These are phyloP conservation scores for Aplysia californica DNA, from an alignment of 1,140 invertebrate species.

Conservation along the genomic window DNA sequence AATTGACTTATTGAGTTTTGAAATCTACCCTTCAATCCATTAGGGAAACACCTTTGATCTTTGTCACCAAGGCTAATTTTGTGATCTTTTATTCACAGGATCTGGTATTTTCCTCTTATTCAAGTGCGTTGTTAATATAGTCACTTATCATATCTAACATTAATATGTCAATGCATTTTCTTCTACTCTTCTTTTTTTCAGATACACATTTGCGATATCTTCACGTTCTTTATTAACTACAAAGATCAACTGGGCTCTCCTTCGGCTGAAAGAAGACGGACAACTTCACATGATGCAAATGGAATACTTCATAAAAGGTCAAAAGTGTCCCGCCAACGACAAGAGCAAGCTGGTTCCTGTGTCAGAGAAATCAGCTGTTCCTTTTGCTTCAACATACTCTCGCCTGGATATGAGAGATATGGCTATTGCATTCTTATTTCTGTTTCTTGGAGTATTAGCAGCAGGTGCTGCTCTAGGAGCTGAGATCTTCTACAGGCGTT, in stretches of 20 bases:
- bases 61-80: too few species aligned
- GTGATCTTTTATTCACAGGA: too few species aligned
- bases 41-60: too few species aligned
- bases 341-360: slow-evolving; percentile 17
- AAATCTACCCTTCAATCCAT: too few species aligned
- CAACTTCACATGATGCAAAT: not conserved
- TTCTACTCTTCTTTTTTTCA: not conserved
- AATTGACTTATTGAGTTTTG: too few species aligned
- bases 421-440: slow-evolving; percentile 25
- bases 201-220: slow-evolving; percentile 6
- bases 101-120: too few species aligned
- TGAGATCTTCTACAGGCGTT: slow-evolving; percentile 18
- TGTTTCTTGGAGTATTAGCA: slow-evolving; percentile 19
- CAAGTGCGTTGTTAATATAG: too few species aligned
- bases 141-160: too few species aligned
- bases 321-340: slow-evolving; percentile 5
- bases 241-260: slow-evolving; percentile 1
- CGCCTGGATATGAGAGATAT: slow-evolving; percentile 28
- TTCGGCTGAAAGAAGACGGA: not conserved
- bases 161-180: too few species aligned
- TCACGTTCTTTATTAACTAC: not conserved
- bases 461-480: slow-evolving; percentile 9
- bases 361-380: too few species aligned
- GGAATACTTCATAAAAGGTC: not conserved
- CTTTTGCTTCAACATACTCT: too few species aligned